A percentile compares a stretch with the other conserved stretches of the same genome.
Conservation (phyloP, 1,140 invertebrate species). For the Rhynchophorus ferrugineus region DNA sequence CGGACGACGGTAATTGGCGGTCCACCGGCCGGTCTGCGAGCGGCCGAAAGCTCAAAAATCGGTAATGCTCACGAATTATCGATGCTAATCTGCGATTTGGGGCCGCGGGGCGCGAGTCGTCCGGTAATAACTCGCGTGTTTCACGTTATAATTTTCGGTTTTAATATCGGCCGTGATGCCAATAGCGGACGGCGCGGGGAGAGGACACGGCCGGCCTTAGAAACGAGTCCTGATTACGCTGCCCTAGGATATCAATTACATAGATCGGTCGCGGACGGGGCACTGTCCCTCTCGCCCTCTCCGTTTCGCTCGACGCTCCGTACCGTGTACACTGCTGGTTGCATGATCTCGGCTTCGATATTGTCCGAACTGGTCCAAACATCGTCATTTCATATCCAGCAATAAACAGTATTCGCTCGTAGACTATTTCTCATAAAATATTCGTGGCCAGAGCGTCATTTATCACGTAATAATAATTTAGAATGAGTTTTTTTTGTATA, state of each 20-base stretch:
- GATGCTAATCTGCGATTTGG: constrained; percentile 26
- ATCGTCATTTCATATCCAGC: too few relatives aligned
- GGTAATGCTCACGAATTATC: constrained; percentile 28
- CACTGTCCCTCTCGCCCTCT: not conserved
- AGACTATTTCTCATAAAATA: too few relatives aligned
- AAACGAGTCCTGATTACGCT: constrained; percentile 35
- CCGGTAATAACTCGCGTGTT: constrained; percentile 31
- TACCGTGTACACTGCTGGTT: too few relatives aligned
- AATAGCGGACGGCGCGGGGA: too few relatives aligned
- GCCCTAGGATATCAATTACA: constrained; percentile 42
- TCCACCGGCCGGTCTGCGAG: too few relatives aligned
- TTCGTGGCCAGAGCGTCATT: too few relatives aligned
- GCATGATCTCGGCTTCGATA: too few relatives aligned
- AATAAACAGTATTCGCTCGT: too few relatives aligned
- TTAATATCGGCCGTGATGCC: constrained; percentile 33
- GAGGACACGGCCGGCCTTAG: too few relatives aligned
- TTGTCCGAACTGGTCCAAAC: too few relatives aligned
- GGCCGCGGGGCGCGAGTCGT: constrained; percentile 4
- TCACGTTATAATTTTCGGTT: constrained; percentile 32
- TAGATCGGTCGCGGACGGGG: constrained; percentile 32
- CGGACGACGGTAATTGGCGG: not conserved
- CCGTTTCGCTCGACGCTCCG: not conserved
- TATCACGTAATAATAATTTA: too few relatives aligned
- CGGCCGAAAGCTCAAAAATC: constrained; percentile 10
- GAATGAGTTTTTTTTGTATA: too few relatives aligned